Conservation (phyloP, 2,113 vertebrate genomes). For the Pan paniscus region DNA sequence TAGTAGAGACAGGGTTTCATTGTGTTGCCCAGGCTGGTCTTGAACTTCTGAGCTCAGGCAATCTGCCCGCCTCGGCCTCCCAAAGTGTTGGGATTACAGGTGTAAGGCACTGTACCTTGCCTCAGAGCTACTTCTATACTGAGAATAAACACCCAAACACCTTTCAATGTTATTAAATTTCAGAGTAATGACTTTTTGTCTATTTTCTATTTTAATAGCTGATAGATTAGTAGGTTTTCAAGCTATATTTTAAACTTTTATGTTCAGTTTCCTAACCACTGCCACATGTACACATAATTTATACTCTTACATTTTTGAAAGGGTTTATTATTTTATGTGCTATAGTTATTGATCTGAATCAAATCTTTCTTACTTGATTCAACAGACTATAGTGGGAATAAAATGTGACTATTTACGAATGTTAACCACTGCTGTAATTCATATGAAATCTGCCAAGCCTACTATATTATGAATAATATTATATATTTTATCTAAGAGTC, state of each 20-base stretch:
- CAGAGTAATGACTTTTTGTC: constrained; percentile 43
- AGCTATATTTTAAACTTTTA: constrained; percentile 62
- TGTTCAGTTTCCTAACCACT: constrained; percentile 47
- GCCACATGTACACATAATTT: constrained; percentile 58
- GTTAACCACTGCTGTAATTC: constrained; percentile 67
- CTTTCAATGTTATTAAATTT: constrained; percentile 37
- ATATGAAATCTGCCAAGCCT: constrained; percentile 61
- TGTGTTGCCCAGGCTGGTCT: too few species aligned
- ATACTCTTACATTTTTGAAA: constrained; percentile 61
- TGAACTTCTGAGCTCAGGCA: too few species aligned
- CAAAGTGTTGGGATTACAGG: too few species aligned
- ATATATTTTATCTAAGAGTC: constrained; percentile 57
- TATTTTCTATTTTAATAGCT: constrained; percentile 64
- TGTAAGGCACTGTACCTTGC: too few species aligned
- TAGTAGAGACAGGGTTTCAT: too few species aligned
- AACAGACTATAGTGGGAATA: constrained; percentile 66
- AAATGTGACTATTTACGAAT: constrained; percentile 76
- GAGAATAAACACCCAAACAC: background rate
- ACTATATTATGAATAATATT: constrained; percentile 72
- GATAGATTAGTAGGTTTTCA: constrained; percentile 63
- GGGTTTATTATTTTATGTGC: constrained; percentile 67
- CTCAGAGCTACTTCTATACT: background rate
- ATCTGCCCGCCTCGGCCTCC: too few species aligned
- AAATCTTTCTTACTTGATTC: constrained; percentile 74
- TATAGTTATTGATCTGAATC: constrained; percentile 64